These are phyloP conservation scores for Conchocele bisecta DNA, from an alignment of 2,888 invertebrate genomes.

Conservation along the genomic window DNA sequence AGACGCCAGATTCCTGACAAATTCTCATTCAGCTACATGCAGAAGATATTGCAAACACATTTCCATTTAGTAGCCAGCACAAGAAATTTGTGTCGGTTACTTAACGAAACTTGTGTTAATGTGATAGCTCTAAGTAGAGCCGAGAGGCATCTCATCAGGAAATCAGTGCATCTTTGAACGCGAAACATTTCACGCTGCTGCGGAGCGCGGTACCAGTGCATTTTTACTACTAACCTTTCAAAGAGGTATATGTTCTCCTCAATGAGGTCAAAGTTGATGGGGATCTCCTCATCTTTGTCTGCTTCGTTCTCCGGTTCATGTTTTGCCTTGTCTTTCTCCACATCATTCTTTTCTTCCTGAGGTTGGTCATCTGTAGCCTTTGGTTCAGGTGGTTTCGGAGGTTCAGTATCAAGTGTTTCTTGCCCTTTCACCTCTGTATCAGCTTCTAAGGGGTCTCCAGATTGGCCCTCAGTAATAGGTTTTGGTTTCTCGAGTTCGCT, in stretches of 20 bases:
- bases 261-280: slow-evolving; percentile 91
- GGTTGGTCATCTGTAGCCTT: not conserved
- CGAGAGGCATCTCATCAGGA: no score
- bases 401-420: slow-evolving; percentile 1
- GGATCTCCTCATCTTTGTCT: slow-evolving; percentile 83
- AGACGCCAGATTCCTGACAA: no score
- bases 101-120: no score
- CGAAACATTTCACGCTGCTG: no score
- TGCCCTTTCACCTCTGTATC: not conserved
- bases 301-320: not conserved
- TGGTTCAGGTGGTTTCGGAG: slow-evolving; percentile 12
- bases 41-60: no score
- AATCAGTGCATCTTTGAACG: no score
- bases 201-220: no score
- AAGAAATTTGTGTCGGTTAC: no score
- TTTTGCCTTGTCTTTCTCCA: slow-evolving; percentile 22
- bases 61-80: no score
- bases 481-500: slow-evolving; percentile 72
- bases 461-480: slow-evolving; percentile 4
- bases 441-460: slow-evolving; percentile 9
- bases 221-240: slow-evolving; percentile 87
- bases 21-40: no score
- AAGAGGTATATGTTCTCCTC: slow-evolving; percentile 93
- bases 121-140: no score
- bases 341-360: slow-evolving; percentile 3